Conservation (phyloP, 2,888 invertebrate species). For the Pristionchus japonicus region DNA sequence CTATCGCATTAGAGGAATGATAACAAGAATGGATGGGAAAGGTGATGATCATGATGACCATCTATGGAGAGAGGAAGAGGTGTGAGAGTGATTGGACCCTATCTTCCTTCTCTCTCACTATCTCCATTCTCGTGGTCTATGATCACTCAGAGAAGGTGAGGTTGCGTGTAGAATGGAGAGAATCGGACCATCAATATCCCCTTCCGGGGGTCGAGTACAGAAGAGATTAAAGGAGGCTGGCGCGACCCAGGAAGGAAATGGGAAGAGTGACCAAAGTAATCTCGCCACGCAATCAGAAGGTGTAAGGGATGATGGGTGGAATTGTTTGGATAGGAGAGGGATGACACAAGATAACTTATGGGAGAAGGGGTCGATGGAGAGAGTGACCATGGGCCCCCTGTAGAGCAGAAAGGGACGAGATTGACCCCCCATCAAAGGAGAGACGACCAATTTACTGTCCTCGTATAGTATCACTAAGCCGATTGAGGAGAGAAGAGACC, state of each 20-base stretch:
- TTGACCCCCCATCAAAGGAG: slow-evolving; percentile 23
- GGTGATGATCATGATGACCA: background rate
- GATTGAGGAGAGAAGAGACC: background rate
- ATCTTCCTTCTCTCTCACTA: background rate
- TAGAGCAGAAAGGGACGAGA: slow-evolving; percentile 2
- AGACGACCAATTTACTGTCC: slow-evolving; percentile 8
- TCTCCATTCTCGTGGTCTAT: too few relatives aligned
- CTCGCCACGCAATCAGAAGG: background rate
- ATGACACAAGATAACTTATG: slow-evolving; percentile 35
- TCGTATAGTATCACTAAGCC: slow-evolving; percentile 17
- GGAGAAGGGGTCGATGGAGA: slow-evolving; percentile 1
- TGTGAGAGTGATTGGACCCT: slow-evolving; percentile 6
- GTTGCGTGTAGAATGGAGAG: too few relatives aligned
- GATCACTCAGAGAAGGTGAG: too few relatives aligned
- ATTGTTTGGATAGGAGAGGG: slow-evolving; percentile 31
- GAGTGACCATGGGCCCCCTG: slow-evolving; percentile 37
- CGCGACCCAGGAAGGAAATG: background rate
- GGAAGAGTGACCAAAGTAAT: slow-evolving; percentile 11
- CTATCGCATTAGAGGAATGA: slow-evolving; percentile 24
- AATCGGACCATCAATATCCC: too few relatives aligned
- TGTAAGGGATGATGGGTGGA: background rate
- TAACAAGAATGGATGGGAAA: background rate
- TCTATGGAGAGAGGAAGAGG: slow-evolving; percentile 11
- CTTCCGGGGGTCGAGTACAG: background rate
- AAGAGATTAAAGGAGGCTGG: slow-evolving; percentile 15